phyloP scores from a whole-genome alignment of 2,113 vertebrate species.

The Microcebus ravelobensis region DNA sequence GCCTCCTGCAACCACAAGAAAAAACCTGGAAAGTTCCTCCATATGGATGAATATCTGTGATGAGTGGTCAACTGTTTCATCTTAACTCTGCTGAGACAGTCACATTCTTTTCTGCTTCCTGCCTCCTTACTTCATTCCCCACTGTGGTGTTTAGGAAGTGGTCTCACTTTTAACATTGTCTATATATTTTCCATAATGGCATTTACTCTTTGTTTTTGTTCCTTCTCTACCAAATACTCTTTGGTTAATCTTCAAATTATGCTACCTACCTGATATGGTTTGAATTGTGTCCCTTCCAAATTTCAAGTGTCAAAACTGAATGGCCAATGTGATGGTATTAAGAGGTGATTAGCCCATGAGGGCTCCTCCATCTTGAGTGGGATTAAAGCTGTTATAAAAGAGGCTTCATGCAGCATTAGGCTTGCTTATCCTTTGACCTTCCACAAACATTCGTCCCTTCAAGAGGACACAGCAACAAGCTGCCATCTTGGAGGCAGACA shows the following conservation, averaged over 20 bases:
- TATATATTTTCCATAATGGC: background rate
- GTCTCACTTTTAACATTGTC: background rate
- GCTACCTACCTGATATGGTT: background rate
- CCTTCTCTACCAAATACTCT: background rate
- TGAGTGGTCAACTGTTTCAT: background rate
- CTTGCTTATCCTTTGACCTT: background rate
- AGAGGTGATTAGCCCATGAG: background rate
- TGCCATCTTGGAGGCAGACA: background rate
- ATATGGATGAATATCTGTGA: background rate
- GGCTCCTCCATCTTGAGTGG: background rate
- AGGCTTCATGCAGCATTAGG: background rate
- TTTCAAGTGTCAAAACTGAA: background rate
- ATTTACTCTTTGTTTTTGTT: background rate
- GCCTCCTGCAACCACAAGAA: background rate
- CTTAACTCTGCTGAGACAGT: background rate
- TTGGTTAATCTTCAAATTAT: background rate
- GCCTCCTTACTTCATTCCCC: background rate
- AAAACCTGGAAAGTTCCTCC: background rate
- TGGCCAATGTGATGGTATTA: background rate
- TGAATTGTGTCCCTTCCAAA: background rate
- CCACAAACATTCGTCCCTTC: background rate
- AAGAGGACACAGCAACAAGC: too few relatives aligned
- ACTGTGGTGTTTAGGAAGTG: background rate
- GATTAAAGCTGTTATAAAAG: background rate
- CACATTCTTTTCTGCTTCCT: background rate